Percentiles rank a stretch among this genome's conserved stretches.
Evolutionary conservation across 2,888 invertebrate genomes (phyloP).

Genomic region (Amphipoea lucens): DNA sequence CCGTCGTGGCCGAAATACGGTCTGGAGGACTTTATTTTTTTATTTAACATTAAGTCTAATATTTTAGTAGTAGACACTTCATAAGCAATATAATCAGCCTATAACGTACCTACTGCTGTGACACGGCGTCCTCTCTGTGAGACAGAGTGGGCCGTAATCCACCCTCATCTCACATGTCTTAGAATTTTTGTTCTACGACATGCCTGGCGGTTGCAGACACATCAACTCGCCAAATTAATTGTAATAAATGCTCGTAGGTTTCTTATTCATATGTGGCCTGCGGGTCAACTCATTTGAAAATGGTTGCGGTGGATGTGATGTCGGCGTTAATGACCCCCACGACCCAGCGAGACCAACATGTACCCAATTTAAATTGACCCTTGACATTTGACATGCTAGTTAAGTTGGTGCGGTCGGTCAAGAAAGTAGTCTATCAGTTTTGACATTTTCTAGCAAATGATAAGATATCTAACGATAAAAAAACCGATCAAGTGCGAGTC

Average conservation of each 20-base stretch:
- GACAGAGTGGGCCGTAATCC: background rate
- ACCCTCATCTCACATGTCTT: background rate
- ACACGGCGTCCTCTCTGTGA: too few species aligned
- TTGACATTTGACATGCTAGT: conserved; percentile 62
- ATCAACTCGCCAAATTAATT: conserved; percentile 14
- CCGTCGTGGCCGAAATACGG: too few species aligned
- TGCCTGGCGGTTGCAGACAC: background rate
- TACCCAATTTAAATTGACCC: conserved; percentile 66
- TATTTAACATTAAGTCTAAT: too few species aligned
- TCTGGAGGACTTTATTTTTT: too few species aligned
- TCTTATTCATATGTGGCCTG: conserved; percentile 32
- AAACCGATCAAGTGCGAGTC: background rate
- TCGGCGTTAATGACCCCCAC: conserved; percentile 69
- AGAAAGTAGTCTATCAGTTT: background rate
- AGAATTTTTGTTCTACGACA: background rate
- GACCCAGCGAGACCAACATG: conserved; percentile 57
- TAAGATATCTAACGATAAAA: background rate
- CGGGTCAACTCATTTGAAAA: conserved; percentile 61
- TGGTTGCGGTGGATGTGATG: conserved; percentile 67
- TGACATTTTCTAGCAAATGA: background rate
- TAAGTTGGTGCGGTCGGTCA: conserved; percentile 30
- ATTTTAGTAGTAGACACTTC: background rate
- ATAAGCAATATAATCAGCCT: background rate
- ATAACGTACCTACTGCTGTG: background rate
- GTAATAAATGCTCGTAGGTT: conserved; percentile 21